Conservation (phyloP, 2,888 invertebrate species). For the Xanthorhoe spadicearia region DNA sequence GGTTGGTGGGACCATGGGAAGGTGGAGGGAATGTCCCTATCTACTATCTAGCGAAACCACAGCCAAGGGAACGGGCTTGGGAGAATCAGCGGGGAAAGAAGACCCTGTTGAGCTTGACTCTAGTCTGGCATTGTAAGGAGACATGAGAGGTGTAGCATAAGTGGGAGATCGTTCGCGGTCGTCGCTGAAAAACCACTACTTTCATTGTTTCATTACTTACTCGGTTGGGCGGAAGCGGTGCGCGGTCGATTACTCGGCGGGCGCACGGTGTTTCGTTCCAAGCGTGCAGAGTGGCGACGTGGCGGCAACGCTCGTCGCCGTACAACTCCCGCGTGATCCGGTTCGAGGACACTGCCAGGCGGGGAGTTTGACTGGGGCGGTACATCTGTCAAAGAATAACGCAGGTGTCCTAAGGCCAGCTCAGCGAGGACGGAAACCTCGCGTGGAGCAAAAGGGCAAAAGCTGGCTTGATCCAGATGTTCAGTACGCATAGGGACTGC, state of each 20-base stretch:
- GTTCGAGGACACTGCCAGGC: constrained; percentile 85
- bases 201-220: constrained; percentile 24
- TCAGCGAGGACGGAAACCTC: constrained; percentile 28
- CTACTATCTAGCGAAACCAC: constrained; percentile 36
- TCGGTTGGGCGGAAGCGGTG: constrained; percentile 22
- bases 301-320: constrained; percentile 62
- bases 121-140: constrained; percentile 55
- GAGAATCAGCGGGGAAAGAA: constrained; percentile 89
- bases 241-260: constrained; percentile 10
- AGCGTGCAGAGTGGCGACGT: constrained; percentile 83
- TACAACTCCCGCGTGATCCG: constrained; percentile 75
- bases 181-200: constrained; percentile 28
- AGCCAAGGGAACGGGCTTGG: constrained; percentile 87
- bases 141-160: constrained; percentile 18
- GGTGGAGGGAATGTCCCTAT: too few relatives aligned
- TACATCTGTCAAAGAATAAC: constrained; percentile 88
- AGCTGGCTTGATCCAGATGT: constrained; percentile 88
- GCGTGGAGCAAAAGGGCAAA: constrained; percentile 81
- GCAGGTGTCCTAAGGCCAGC: constrained; percentile 85
- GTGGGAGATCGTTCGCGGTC: constrained; percentile 2
- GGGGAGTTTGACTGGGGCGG: constrained; percentile 88
- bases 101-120: constrained; percentile 88
- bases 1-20: too few relatives aligned
- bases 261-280: constrained; percentile 61
- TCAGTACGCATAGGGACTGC: constrained; percentile 87